These are phyloP conservation scores for Dasyurus viverrinus DNA, from an alignment of 2,113 vertebrate species.

Conservation along the genomic window DNA sequence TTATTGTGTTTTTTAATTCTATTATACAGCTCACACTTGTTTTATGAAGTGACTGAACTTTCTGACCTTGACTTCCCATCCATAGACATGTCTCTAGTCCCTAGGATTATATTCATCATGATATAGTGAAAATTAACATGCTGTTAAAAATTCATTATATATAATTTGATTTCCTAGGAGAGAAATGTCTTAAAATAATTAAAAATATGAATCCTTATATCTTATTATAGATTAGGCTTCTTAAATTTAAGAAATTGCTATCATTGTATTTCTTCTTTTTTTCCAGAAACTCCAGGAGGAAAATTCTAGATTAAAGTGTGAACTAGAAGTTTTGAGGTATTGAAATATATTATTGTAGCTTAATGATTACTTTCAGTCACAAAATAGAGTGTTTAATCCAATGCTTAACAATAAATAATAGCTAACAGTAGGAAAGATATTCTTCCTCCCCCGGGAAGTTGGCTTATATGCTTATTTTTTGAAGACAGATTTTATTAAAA, in stretches of 20 bases:
- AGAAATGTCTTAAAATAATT: not conserved
- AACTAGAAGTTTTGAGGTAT: constrained; percentile 83
- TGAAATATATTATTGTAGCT: constrained; percentile 2
- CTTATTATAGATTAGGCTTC: constrained; percentile 11
- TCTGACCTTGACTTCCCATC: not conserved
- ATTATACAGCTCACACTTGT: not conserved
- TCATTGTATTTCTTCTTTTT: constrained; percentile 5
- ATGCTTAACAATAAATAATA: not conserved
- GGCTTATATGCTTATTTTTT: not conserved
- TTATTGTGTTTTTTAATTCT: not conserved
- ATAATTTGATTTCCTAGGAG: not conserved
- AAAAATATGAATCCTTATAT: not conserved
- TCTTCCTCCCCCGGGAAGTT: not conserved
- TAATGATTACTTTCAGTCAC: not conserved
- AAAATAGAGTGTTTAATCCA: not conserved
- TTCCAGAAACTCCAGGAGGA: constrained; percentile 82
- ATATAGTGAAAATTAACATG: not conserved
- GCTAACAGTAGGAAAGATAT: not conserved
- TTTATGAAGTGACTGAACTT: not conserved
- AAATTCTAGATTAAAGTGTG: constrained; percentile 81
- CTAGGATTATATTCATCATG: not conserved
- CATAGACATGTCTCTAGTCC: not conserved
- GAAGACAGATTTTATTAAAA: not conserved
- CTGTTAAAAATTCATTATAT: not conserved
- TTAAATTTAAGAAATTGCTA: not conserved